phyloP scores from a whole-genome alignment of 2,888 invertebrate species.

The Lepidocyrtinus sp. region DNA sequence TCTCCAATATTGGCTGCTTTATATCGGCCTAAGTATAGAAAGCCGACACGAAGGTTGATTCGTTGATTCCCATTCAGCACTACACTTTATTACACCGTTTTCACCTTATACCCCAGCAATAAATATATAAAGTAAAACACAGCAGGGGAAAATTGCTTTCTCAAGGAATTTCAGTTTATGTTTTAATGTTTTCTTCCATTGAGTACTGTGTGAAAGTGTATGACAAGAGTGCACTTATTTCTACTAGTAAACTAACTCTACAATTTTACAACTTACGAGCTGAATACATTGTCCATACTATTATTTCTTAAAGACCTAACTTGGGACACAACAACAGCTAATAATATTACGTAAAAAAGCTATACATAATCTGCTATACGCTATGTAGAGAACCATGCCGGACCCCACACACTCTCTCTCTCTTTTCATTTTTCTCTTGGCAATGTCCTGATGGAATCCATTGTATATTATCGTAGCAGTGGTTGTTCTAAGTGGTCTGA shows the following conservation, averaged over 20 bases:
- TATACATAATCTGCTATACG: no score
- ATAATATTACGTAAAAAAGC: background rate
- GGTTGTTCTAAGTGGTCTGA: conserved; percentile 50
- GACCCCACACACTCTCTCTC: conserved; percentile 31
- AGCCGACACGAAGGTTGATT: no score
- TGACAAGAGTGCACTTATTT: conserved; percentile 10
- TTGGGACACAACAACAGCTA: conserved; percentile 26
- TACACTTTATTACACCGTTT: no score
- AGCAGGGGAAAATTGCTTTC: background rate
- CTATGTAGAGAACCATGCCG: conserved; percentile 28
- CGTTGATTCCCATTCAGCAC: no score
- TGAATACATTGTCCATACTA: conserved; percentile 19
- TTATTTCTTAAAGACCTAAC: conserved; percentile 11
- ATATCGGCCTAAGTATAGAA: no score
- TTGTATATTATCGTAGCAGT: conserved; percentile 54
- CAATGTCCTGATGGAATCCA: conserved; percentile 39
- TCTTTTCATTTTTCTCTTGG: conserved; percentile 16
- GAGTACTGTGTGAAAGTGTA: no score
- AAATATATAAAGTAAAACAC: no score
- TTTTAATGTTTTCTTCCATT: background rate
- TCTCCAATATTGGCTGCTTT: no score
- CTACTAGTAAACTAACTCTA: background rate
- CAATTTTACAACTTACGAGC: conserved; percentile 1
- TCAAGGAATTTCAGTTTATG: background rate
- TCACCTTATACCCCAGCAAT: no score